Percentiles rank a stretch among this genome's conserved stretches.
phyloP scores from a whole-genome alignment of 2,797 vertebrate genomes.

The Epinephelus coioides region DNA sequence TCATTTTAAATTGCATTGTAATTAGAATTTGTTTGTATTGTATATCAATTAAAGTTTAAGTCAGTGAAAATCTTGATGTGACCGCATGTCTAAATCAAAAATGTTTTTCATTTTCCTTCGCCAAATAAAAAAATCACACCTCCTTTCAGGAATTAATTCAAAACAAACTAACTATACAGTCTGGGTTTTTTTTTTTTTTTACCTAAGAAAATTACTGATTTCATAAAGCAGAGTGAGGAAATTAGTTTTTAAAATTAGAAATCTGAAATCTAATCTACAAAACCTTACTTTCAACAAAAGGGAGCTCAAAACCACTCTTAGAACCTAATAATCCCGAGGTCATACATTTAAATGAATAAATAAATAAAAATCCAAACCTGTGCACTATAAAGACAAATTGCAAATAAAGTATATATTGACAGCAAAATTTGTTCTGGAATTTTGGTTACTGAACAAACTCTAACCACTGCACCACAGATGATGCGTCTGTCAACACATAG shows the following conservation, averaged over 20 bases:
- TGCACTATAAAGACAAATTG: constrained; percentile 34
- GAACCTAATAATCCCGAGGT: background rate
- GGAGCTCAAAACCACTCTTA: background rate
- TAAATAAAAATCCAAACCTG: constrained; percentile 39
- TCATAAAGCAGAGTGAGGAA: background rate
- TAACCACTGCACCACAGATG: background rate
- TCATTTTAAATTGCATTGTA: background rate
- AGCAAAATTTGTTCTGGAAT: constrained; percentile 34
- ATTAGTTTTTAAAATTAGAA: background rate
- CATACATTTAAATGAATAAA: background rate
- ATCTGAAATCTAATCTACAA: background rate
- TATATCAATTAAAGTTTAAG: background rate
- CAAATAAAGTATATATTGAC: constrained; percentile 31
- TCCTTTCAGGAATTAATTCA: background rate
- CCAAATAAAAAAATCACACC: background rate
- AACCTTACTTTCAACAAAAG: background rate
- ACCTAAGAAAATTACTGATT: background rate
- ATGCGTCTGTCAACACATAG: constrained; percentile 10
- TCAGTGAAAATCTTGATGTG: background rate
- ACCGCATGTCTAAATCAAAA: too few relatives aligned
- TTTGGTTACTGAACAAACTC: constrained; percentile 31
- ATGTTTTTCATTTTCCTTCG: too few relatives aligned
- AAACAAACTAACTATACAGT: too few relatives aligned
- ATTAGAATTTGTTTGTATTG: background rate
- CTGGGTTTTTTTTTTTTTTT: too few relatives aligned